Conservation (phyloP, 2,888 invertebrate species). For the Operophtera brumata region DNA sequence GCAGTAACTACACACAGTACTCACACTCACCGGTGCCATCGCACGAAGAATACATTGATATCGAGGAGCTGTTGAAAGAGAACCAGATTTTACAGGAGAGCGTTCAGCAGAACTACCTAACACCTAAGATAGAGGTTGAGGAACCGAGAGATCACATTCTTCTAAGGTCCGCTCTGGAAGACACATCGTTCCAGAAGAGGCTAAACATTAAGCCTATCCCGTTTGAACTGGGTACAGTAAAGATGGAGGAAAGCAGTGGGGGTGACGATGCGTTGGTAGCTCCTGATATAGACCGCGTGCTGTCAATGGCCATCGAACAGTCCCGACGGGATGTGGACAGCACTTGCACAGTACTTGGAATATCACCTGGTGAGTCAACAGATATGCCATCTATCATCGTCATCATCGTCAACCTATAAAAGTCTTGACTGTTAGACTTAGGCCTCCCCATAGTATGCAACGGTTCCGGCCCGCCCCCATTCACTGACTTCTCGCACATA, state of each 20-base stretch:
- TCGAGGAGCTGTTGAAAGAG: constrained; percentile 81
- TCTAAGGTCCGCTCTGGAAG: constrained; percentile 89
- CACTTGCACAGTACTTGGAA: constrained; percentile 91
- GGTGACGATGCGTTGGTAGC: constrained; percentile 82
- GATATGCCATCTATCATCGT: constrained; percentile 11
- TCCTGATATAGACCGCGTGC: constrained; percentile 90
- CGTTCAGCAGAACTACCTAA: constrained; percentile 64
- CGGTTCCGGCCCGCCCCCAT: too few relatives aligned
- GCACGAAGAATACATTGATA: constrained; percentile 83
- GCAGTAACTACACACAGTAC: constrained; percentile 78
- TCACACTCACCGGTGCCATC: constrained; percentile 75
- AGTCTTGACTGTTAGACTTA: too few relatives aligned
- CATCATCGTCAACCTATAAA: too few relatives aligned
- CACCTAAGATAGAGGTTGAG: constrained; percentile 80
- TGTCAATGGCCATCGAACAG: constrained; percentile 92
- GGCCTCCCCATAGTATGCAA: too few relatives aligned
- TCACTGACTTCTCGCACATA: too few relatives aligned
- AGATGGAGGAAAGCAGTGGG: constrained; percentile 85
- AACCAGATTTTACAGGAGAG: constrained; percentile 78
- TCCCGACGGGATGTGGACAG: constrained; percentile 91
- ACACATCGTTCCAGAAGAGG: constrained; percentile 91
- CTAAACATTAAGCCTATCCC: constrained; percentile 91
- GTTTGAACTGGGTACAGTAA: constrained; percentile 81
- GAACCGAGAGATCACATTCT: constrained; percentile 86
- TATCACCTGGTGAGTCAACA: constrained; percentile 89